Percentiles rank a stretch among this genome's conserved stretches.
These are phyloP conservation scores for Tachystola acroxantha DNA, from an alignment of 2,888 invertebrate species.

Conservation along the genomic window DNA sequence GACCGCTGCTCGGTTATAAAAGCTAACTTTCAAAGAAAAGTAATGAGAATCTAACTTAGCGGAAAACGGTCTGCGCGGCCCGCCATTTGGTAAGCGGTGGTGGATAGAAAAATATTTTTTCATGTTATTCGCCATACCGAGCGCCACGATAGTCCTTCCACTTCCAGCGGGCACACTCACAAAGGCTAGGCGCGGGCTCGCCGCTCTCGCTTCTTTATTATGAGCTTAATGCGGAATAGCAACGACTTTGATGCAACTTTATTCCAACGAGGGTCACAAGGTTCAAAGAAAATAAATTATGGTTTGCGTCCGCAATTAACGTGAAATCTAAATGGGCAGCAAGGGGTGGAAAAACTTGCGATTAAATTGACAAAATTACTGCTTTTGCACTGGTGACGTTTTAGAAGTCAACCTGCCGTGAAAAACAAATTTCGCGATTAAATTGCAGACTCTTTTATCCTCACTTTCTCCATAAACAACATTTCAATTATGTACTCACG, in stretches of 20 bases:
- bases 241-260: slow-evolving; percentile 54
- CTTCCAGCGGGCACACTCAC: slow-evolving; percentile 36
- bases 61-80: slow-evolving; percentile 58
- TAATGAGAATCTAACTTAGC: slow-evolving; percentile 74
- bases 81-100: slow-evolving; percentile 43
- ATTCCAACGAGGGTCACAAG: slow-evolving; percentile 32
- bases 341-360: background rate
- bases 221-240: slow-evolving; percentile 50
- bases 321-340: slow-evolving; percentile 30
- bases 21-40: slow-evolving; percentile 70
- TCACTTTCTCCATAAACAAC: background rate
- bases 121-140: slow-evolving; percentile 48
- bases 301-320: slow-evolving; percentile 44
- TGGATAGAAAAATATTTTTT: slow-evolving; percentile 60
- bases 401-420: too few relatives aligned
- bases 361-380: too few relatives aligned
- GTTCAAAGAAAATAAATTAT: slow-evolving; percentile 47
- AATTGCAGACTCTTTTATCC: too few relatives aligned
- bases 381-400: background rate
- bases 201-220: slow-evolving; percentile 47
- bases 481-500: background rate
- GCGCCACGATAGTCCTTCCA: slow-evolving; percentile 39
- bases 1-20: slow-evolving; percentile 57
- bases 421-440: too few relatives aligned
- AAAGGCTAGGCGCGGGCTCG: slow-evolving; percentile 38